Conservation (phyloP, 2,888 invertebrate species). For the Nephrotoma guestfalica region DNA sequence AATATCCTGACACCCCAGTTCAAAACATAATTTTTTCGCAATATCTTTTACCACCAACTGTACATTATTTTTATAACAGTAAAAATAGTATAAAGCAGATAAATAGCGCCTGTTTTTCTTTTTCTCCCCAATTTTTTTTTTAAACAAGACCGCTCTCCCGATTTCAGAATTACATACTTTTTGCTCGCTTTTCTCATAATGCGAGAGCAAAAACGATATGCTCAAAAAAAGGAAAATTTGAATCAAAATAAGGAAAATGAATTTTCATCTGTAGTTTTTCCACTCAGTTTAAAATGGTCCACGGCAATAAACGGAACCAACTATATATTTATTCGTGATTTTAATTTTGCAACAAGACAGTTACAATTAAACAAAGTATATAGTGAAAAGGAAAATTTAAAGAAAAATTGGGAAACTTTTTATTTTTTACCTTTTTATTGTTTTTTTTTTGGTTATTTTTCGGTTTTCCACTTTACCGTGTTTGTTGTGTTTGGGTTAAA, state of each 20-base stretch:
- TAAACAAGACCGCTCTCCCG: too few species aligned
- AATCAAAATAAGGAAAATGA: background rate
- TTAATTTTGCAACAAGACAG: background rate
- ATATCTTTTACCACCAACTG: background rate
- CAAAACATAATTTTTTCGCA: too few species aligned
- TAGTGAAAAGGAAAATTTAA: background rate
- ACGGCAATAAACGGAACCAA: background rate
- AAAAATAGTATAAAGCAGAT: background rate
- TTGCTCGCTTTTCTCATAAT: background rate
- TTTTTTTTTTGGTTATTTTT: background rate
- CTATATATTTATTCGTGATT: background rate
- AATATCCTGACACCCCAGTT: background rate
- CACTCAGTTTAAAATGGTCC: slow-evolving; percentile 1
- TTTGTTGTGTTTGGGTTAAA: background rate
- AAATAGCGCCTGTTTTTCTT: background rate
- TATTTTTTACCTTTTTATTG: background rate
- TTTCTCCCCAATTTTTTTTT: background rate
- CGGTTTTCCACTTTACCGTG: background rate
- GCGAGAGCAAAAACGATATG: background rate
- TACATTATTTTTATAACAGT: background rate
- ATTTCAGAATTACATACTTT: too few species aligned
- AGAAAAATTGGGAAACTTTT: background rate
- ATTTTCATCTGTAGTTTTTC: background rate
- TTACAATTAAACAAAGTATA: background rate
- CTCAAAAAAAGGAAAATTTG: background rate